Evolutionary conservation across 2,797 vertebrate species (phyloP), one percentile per base, ranked within the genome.

Genomic region (Lateolabrax maculatus): DNA sequence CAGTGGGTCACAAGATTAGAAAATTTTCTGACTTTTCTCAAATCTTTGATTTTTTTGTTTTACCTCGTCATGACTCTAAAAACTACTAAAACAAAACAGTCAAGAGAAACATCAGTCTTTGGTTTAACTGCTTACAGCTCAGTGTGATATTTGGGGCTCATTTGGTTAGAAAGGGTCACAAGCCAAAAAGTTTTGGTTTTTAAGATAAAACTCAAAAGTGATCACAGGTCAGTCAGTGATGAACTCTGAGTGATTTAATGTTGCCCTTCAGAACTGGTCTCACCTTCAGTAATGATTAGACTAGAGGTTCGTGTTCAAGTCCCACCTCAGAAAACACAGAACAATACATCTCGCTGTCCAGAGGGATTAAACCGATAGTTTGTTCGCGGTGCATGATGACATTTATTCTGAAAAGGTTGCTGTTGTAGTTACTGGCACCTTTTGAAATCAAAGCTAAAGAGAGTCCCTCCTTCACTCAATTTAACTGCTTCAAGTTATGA

Each of bases 381-480:
- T n/a, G n/a, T n/a, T n/a, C n/a, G n/a, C n/a, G n/a, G n/a, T n/a
- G n/a, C n/a, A n/a, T n/a, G n/a, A n/a, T n/a, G n/a, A 23, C 48
- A 18, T 53, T 39, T 61, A 61, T 51, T n/a, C n/a, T n/a, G n/a
- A n/a, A n/a, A n/a, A n/a, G n/a, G 46, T 72, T 31, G 19, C 19
- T 31, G 34, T 51, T 7, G n/a, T n/a, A 58, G 23, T 60, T 71
- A 27, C 49, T n/a, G 55, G 9, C 55, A 60, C 18, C 31, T 46
- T 52, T 12, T 52, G 8, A 51, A 15, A 39, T 8, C 31, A 37
- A 15, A 49, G 16, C 23, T 44, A 12, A 31, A 64, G 43, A 48
- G 19, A 6, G 68, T 27, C 31, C 48, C 25, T 23, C 13, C 10
- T 44, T 55, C 37, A 25, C n/a, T 64, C 0, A 1, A 44, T 56